Base-by-base conservation (phyloP, 2,888 invertebrate genomes). In the Apomyelois bistriatella region DNA sequence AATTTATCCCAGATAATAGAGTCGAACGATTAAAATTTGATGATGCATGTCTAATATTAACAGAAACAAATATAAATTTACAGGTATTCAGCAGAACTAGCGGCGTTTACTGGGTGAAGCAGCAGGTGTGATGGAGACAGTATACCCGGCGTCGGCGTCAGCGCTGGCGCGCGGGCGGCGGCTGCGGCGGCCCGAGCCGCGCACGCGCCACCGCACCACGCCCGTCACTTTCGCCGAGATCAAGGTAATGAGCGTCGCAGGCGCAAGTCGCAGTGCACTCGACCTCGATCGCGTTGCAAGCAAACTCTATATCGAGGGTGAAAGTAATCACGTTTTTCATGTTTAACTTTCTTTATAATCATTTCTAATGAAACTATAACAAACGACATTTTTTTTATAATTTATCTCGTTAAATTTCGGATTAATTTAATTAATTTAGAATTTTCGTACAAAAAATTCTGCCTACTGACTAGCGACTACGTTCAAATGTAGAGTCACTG, bases 181-280 rank as follows among this genome's bases (percentile, higher is more conserved):
- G 49, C 89, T 67, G 64, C 72, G 72, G 59, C 63, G 66, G 55
- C 66, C 60, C 54, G 70, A 57, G 59, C 71, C 61, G 55, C 72
- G 76, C 67, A 90, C 61, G 53, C 82, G 94, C 46, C 93, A 92
- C 70, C 91, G 93, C 64, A 94, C 95, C 35, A 93, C 93, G 74
- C 94, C 95, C 1, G 93, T 95, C 60, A 95, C 95, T 42, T 95
- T 95, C 78, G 93, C 94, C 38, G 95, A 95, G 85, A 95, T 95
- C 62, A 92, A 94, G 90, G 94, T 93, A 37, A 40, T 2, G 16
- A 9, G 16, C 17, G 1, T 9, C 13, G 13, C 37, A 2, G 22
- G 32, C 2, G 32, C 7, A 32, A 32, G 32, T 32, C 32, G n/a
- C 7, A 7, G 32, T 32, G 32, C 32, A 32, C 40, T 38, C 37